Percentiles rank a stretch among this genome's conserved stretches.
Conservation (phyloP, 1,140 invertebrate species). For the Trachymyrmex cornetzi region DNA sequence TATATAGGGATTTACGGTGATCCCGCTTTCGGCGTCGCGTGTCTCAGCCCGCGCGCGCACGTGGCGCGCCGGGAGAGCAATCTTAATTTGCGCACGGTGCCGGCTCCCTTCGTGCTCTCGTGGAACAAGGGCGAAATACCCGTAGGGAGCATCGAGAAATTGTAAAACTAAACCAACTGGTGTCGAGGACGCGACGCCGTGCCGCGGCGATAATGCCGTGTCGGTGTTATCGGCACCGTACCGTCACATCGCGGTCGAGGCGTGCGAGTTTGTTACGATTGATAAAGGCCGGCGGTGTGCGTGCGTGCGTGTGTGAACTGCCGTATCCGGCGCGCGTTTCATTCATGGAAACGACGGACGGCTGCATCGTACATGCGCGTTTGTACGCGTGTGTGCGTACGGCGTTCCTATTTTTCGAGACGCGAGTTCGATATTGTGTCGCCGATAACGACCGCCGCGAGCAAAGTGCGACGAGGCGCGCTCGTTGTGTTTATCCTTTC, state of each 20-base stretch:
- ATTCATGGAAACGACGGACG: slow-evolving; percentile 72
- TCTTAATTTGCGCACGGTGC: slow-evolving; percentile 37
- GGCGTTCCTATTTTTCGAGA: slow-evolving; percentile 69
- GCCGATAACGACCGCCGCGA: slow-evolving; percentile 62
- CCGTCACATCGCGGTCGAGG: slow-evolving; percentile 59
- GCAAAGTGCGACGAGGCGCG: slow-evolving; percentile 50
- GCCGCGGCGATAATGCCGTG: slow-evolving; percentile 50
- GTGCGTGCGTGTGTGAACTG: slow-evolving; percentile 64
- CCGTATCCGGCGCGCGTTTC: slow-evolving; percentile 68
- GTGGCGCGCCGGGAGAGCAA: slow-evolving; percentile 32
- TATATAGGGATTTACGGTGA: neutral
- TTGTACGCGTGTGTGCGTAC: slow-evolving; percentile 36
- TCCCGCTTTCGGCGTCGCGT: neutral
- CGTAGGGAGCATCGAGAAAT: slow-evolving; percentile 24
- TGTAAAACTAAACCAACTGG: slow-evolving; percentile 69
- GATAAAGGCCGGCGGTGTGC: slow-evolving; percentile 62
- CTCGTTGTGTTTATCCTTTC: neutral
- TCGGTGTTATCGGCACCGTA: slow-evolving; percentile 64
- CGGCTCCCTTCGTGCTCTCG: neutral
- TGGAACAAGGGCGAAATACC: neutral
- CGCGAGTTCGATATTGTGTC: slow-evolving; percentile 69
- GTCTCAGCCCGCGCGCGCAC: slow-evolving; percentile 4
- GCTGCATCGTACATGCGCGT: neutral
- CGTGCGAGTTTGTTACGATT: slow-evolving; percentile 66
- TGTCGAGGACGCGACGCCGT: slow-evolving; percentile 41